Evolutionary conservation across 2,888 invertebrate genomes (phyloP).

Genomic region (Argyresthia goedartella): DNA sequence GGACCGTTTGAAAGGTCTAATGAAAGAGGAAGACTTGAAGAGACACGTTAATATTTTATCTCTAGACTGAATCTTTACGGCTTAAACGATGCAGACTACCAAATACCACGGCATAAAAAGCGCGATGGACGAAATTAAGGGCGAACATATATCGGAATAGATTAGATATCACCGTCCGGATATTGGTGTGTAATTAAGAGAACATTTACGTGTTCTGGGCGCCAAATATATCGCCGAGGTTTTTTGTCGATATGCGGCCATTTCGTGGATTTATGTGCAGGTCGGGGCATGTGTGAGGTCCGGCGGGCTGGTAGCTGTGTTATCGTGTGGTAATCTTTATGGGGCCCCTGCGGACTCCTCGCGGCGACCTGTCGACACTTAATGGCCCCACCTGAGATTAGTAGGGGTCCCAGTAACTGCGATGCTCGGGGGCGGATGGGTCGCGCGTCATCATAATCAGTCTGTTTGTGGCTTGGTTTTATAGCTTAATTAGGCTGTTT

Average conservation of each 20-base stretch:
- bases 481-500: slow-evolving; percentile 70
- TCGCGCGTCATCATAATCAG: slow-evolving; percentile 4
- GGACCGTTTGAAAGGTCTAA: slow-evolving; percentile 24
- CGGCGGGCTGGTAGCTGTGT: slow-evolving; percentile 54
- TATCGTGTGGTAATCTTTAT: slow-evolving; percentile 69
- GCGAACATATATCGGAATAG: slow-evolving; percentile 20
- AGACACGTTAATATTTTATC: slow-evolving; percentile 2
- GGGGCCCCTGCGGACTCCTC: slow-evolving; percentile 55
- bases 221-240: slow-evolving; percentile 68
- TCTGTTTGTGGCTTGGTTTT: slow-evolving; percentile 64
- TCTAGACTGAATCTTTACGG: not conserved
- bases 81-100: not conserved
- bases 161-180: slow-evolving; percentile 59
- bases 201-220: slow-evolving; percentile 66
- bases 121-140: not conserved
- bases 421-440: slow-evolving; percentile 26
- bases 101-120: not conserved
- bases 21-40: slow-evolving; percentile 20
- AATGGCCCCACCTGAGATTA: slow-evolving; percentile 58
- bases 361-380: slow-evolving; percentile 55
- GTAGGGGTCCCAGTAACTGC: slow-evolving; percentile 18
- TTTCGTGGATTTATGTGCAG: slow-evolving; percentile 60
- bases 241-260: slow-evolving; percentile 66
- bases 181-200: slow-evolving; percentile 65
- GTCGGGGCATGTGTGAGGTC: slow-evolving; percentile 59